These are phyloP conservation scores for Sanderia malayensis DNA, from an alignment of 30 jellyfish, hydroid and myxozoan genomes.

Conservation along the genomic window DNA sequence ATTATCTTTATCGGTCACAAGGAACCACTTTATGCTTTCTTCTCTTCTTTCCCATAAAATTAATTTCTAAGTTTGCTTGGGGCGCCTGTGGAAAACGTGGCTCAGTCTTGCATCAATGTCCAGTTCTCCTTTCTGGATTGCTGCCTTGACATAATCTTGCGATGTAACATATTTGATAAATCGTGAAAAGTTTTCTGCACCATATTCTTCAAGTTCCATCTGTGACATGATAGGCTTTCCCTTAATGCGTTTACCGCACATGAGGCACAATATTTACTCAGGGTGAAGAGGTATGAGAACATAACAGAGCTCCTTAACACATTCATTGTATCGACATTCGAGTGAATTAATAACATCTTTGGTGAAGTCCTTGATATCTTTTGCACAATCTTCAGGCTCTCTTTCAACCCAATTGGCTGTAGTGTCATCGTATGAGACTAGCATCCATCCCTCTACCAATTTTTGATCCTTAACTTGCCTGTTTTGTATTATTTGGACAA, in stretches of 20 bases:
- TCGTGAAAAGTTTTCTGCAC: too few species aligned
- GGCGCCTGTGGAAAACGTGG: conserved; percentile 24
- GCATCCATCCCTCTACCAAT: conserved; percentile 29
- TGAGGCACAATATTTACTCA: not conserved
- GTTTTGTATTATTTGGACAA: not conserved
- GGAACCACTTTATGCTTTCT: not conserved
- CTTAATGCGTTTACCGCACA: not conserved
- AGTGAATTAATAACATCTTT: not conserved
- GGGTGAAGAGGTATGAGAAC: not conserved
- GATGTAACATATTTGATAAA: too few species aligned
- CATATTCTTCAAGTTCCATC: not conserved
- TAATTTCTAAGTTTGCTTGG: conserved; percentile 7
- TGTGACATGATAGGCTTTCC: not conserved
- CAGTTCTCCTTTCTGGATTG: conserved; percentile 12
- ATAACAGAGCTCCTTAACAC: not conserved
- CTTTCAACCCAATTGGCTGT: conserved; percentile 13
- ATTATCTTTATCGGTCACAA: not conserved
- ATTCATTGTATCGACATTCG: not conserved
- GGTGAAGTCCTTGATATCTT: not conserved
- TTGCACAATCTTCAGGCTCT: not conserved
- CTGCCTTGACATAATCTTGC: too few species aligned
- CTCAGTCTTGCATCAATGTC: conserved; percentile 31
- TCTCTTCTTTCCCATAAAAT: not conserved
- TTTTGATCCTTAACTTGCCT: conserved; percentile 1
- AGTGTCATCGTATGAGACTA: not conserved